Evolutionary conservation across 2,113 vertebrate species (phyloP).

Genomic region (Semnopithecus entellus): DNA sequence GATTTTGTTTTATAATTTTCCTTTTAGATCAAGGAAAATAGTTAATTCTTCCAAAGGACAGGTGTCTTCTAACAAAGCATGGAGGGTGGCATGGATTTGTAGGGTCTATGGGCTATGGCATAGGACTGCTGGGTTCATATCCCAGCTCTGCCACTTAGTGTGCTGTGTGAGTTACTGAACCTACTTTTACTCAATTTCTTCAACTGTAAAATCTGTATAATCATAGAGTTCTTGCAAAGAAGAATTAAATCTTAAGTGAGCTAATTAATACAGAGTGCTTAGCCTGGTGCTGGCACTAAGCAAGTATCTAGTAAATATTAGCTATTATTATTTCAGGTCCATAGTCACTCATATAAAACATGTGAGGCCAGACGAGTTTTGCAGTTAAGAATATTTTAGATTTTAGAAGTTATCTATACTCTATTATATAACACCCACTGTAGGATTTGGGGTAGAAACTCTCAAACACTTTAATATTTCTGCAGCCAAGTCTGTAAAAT

Average conservation of each 20-base stretch:
- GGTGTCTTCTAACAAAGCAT: not conserved
- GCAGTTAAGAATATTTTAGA: constrained; percentile 25
- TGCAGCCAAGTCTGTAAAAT: not conserved
- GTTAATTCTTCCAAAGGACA: not conserved
- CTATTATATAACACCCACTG: not conserved
- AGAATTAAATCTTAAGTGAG: not conserved
- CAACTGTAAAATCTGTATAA: not conserved
- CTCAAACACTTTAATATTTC: not conserved
- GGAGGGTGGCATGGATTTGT: not conserved
- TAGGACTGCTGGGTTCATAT: not conserved
- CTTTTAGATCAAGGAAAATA: not conserved
- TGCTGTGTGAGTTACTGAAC: not conserved
- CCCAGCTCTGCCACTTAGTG: not conserved
- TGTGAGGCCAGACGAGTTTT: not conserved
- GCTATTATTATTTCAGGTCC: not conserved
- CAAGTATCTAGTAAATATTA: not conserved
- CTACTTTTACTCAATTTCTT: not conserved
- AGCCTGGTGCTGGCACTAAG: not conserved
- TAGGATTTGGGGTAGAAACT: not conserved
- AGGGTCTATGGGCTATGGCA: rapidly evolving
- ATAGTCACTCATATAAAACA: not conserved
- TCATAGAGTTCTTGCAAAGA: not conserved
- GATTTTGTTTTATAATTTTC: not conserved
- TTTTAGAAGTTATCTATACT: not conserved
- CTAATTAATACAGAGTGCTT: not conserved